Base-by-base conservation (phyloP, 2,888 invertebrate species). In the Stramonita haemastoma region DNA sequence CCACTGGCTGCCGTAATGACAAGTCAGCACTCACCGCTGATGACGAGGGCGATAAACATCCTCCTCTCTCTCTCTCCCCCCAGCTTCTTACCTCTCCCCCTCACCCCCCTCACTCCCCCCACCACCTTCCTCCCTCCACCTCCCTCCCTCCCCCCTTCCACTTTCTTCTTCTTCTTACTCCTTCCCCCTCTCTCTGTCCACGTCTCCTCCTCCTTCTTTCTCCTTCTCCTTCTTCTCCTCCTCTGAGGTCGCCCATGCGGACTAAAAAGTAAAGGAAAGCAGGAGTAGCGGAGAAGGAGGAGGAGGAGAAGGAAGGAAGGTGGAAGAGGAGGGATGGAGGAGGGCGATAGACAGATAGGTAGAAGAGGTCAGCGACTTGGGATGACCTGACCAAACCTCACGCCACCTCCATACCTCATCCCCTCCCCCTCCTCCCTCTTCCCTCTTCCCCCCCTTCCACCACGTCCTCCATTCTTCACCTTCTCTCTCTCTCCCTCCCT, bases 1-100 rank as follows among this genome's bases (percentile, higher is more conserved):
- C 89, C 86, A 89, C 79, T 86, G 89, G 15, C 89, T 57, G 34
- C 89, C 22, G 89, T 84, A 85, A 89, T 70, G 89, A 85, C 89
- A 89, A 89, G 89, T 73, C 73, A 85, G 89, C 83, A 46, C 73
- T 60, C 56, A 26, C 36, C 26, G 36, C 46, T 56, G 84, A 84
- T 83, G 83, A 56, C 84, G 89, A 46, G 29, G 32, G 36, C n/a
- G 89, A 89, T 85, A 89, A 85, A 89, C 56, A 60, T 60, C 84
- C 36, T 85, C 46, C 46, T 19, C 22, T 36, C 29, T 36, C 81
- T 46, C 22, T 26, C 81, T 22, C 26, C 46, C 22, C 22, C 46
- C 46, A 17, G 2, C 66, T 19, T 46, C 46, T 13, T 5, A 1
- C 81, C 13, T 2, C 22, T 26, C 26, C 81, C 4, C 26, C 34